A percentile compares a stretch with the other conserved stretches of the same genome.
phyloP scores from a whole-genome alignment of 1,140 invertebrate genomes.

The Cataglyphis hispanica region DNA sequence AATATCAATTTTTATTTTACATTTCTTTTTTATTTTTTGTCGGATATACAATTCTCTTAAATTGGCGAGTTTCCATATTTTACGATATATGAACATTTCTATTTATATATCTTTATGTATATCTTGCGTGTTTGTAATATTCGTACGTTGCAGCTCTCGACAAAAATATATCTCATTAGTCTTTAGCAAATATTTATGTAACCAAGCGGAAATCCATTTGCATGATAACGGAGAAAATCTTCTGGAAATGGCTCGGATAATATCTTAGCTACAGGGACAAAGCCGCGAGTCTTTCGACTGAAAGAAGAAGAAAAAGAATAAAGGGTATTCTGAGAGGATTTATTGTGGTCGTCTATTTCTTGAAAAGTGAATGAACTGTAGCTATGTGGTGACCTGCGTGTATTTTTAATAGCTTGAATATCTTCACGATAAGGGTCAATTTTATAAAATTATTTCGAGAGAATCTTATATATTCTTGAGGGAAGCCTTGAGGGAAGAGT shows the following conservation, averaged over 20 bases:
- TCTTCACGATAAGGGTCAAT: not conserved
- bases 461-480: not conserved
- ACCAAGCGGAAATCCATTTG: conserved; percentile 59
- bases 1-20: not conserved
- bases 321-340: not conserved
- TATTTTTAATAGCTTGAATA: conserved; percentile 31
- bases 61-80: conserved; percentile 9
- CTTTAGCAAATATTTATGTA: conserved; percentile 58
- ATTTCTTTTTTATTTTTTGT: no score
- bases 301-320: conserved; percentile 6
- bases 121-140: not conserved
- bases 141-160: not conserved
- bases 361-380: conserved; percentile 4
- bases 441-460: conserved; percentile 2
- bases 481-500: not conserved
- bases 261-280: conserved; percentile 40
- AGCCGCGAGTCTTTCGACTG: not conserved
- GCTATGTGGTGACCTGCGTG: not conserved
- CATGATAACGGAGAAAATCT: conserved; percentile 47
- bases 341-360: conserved; percentile 29
- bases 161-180: conserved; percentile 50
- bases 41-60: not conserved
- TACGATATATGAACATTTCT: not conserved
- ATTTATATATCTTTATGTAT: not conserved
- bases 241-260: conserved; percentile 43